phyloP scores from a whole-genome alignment of 2,888 invertebrate genomes.

The Ariolimax columbianus region DNA sequence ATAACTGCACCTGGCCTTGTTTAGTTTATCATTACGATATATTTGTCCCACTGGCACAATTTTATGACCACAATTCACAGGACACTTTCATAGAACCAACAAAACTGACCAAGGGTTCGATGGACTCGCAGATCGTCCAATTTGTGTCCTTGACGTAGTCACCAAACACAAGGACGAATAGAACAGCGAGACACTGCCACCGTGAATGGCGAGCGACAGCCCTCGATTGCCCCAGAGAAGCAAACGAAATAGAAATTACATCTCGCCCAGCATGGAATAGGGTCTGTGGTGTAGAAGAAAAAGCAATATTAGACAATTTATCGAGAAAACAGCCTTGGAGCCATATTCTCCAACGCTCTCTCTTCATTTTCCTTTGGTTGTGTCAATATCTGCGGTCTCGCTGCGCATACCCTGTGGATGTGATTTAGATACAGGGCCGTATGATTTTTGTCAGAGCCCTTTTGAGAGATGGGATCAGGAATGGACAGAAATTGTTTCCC shows the following conservation, averaged over 20 bases:
- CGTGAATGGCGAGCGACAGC: not conserved
- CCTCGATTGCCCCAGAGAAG: not conserved
- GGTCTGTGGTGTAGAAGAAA: conserved; percentile 2
- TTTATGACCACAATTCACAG: not conserved
- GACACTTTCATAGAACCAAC: not conserved
- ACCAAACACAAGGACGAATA: conserved; percentile 10
- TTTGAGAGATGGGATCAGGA: conserved; percentile 22
- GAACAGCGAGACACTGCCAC: not conserved
- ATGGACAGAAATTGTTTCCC: conserved; percentile 28
- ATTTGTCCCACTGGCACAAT: not conserved
- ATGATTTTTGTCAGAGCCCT: conserved; percentile 24
- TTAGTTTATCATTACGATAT: not conserved
- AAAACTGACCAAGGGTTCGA: not conserved
- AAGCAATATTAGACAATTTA: conserved; percentile 38
- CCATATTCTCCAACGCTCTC: not conserved
- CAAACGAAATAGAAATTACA: conserved; percentile 3
- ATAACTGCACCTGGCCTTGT: not conserved
- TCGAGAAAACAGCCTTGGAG: conserved; percentile 30
- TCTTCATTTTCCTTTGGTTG: not conserved
- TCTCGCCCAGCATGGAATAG: not conserved
- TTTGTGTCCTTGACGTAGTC: not conserved
- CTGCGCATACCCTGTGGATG: not conserved
- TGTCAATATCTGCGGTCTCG: conserved; percentile 30
- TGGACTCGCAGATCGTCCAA: not conserved
- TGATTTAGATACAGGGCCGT: conserved; percentile 5